phyloP scores from a whole-genome alignment of 2,797 vertebrate species.

The Lagorchestes hirsutus region DNA sequence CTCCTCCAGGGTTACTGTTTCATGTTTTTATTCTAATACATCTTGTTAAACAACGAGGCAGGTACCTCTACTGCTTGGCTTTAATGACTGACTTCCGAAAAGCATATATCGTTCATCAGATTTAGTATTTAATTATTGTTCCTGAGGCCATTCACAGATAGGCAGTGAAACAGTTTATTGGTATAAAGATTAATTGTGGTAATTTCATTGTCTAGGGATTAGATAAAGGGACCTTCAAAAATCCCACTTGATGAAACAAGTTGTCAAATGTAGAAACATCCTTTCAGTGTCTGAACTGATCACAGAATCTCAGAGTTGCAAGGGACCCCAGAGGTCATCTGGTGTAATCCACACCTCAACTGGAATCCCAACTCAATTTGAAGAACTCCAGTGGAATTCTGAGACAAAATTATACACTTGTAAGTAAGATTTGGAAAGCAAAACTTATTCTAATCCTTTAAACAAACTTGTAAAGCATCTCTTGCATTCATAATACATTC shows the following conservation, averaged over 20 bases:
- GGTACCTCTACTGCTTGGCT: conserved; percentile 75
- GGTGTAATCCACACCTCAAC: background rate
- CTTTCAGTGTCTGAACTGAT: conserved; percentile 14
- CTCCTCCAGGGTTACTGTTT: conserved; percentile 77
- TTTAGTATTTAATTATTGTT: conserved; percentile 83
- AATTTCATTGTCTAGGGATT: conserved; percentile 63
- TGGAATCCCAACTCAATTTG: background rate
- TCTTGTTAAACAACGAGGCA: conserved; percentile 80
- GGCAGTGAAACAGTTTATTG: conserved; percentile 76
- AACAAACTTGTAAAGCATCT: background rate
- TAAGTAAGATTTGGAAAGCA: conserved; percentile 45
- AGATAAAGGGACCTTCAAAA: conserved; percentile 70
- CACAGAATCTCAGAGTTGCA: background rate
- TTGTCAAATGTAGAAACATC: conserved; percentile 50
- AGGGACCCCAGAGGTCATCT: background rate
- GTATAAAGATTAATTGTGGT: conserved; percentile 80
- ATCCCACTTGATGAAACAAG: conserved; percentile 41
- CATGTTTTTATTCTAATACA: conserved; percentile 75
- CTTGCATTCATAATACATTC: background rate
- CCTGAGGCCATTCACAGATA: conserved; percentile 75
- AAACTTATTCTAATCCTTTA: conserved; percentile 32
- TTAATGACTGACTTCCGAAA: conserved; percentile 77
- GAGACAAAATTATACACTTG: conserved; percentile 27
- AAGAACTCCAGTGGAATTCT: conserved; percentile 33
- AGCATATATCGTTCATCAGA: conserved; percentile 77